Base-by-base conservation (phyloP, 2,888 invertebrate genomes). In the Halictus ligatus region DNA sequence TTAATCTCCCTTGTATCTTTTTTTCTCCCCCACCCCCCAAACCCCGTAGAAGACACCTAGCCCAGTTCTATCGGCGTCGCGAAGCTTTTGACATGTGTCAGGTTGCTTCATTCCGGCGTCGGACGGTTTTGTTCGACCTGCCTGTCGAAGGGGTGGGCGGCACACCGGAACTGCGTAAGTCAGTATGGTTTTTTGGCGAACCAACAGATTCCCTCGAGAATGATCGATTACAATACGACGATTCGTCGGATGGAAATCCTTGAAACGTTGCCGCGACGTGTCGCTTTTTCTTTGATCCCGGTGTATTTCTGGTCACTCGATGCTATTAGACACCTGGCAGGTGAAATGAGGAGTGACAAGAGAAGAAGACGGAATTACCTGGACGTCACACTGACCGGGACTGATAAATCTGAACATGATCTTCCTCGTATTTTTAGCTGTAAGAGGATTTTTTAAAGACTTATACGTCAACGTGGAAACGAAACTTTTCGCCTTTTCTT, bases 1-100 rank as follows among this genome's bases (percentile, higher is more conserved):
- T 93, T 93, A 93, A 93, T 93, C 92, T 93, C 88, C 87, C 87
- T 84, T 88, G 84, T 86, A 86, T 87, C 89, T 87, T 90, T 87
- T 79, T 83, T 64, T 69, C 35, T 21, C 10, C 43, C 69, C 43
- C 69, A 40, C 10, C 10, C 43, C 69, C 43, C 69, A 40, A n/a
- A 87, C 35, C 76, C 64, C 71, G 83, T 50, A 78, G 64, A 82
- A 73, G 81, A 84, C 82, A 86, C 87, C 83, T 73, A 83, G 43
- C 46, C 78, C 81, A 15, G 54, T 74, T 78, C 67, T 58, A 69
- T 78, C 79, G 72, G 67, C 67, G 64, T 43, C 72, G 54, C 72
- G 60, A 46, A 54, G n/a, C 78, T n/a, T 81, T 79, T 78, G 73
- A 78, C 81, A 40, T 78, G 75, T 81, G 79, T 79, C 78, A 54